phyloP scores from a whole-genome alignment of 2,113 vertebrate species.

The Falco punctatus region DNA sequence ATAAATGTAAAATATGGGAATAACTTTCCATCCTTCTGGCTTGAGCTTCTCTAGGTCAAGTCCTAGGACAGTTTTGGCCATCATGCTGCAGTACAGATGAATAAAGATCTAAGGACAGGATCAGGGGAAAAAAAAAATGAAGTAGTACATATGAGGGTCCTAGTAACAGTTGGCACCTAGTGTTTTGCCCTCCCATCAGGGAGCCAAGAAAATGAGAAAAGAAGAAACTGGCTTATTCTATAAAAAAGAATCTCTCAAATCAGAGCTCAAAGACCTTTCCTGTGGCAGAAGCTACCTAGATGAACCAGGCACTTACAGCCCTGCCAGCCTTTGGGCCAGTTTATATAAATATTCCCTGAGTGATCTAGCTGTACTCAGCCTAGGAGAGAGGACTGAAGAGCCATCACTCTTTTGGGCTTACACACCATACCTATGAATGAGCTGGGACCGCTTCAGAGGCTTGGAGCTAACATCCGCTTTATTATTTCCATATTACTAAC shows the following conservation, averaged over 20 bases:
- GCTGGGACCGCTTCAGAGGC: not conserved
- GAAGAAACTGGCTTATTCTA: not conserved
- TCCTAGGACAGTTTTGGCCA: not conserved
- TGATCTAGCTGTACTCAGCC: not conserved
- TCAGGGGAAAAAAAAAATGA: not conserved
- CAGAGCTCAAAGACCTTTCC: not conserved
- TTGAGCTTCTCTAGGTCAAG: not conserved
- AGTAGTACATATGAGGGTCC: not conserved
- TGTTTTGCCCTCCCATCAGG: not conserved
- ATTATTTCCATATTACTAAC: not conserved
- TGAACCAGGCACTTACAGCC: not conserved
- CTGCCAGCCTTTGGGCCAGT: not conserved
- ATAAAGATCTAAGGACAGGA: not conserved
- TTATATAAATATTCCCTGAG: not conserved
- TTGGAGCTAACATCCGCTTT: not conserved
- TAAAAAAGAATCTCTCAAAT: not conserved
- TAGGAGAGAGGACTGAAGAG: not conserved
- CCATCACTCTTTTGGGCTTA: not conserved
- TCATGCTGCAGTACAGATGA: not conserved
- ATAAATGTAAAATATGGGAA: not conserved
- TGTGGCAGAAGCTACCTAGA: fast-evolving
- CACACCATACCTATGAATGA: fast-evolving
- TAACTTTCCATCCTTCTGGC: not conserved
- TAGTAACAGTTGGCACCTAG: not conserved
- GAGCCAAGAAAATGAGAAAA: not conserved